phyloP scores from a whole-genome alignment of 1,140 invertebrate species.

The Magallana angulata region DNA sequence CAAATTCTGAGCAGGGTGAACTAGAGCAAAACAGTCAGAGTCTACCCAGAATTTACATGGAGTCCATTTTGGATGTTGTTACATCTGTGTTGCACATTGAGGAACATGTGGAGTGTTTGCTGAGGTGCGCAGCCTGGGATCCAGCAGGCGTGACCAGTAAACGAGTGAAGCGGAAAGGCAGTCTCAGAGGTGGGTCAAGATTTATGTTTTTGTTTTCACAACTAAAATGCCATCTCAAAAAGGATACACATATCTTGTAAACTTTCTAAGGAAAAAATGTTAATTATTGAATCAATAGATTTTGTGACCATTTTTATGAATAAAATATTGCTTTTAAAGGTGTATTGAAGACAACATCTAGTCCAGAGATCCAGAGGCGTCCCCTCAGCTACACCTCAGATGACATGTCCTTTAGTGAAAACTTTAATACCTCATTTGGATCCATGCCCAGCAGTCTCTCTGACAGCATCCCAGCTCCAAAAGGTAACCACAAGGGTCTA shows the following conservation, averaged over 20 bases:
- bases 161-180: conserved; percentile 71
- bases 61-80: conserved; percentile 70
- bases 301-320: too few relatives aligned
- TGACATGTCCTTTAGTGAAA: conserved; percentile 51
- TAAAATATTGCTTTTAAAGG: conserved; percentile 54
- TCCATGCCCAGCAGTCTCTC: conserved; percentile 49
- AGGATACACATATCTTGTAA: too few relatives aligned
- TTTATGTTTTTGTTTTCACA: too few relatives aligned
- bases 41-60: conserved; percentile 62
- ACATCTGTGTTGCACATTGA: conserved; percentile 71
- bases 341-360: conserved; percentile 73
- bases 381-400: conserved; percentile 70
- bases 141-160: conserved; percentile 68
- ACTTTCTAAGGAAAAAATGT: too few relatives aligned
- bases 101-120: conserved; percentile 70
- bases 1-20: conserved; percentile 38
- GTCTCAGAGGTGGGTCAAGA: conserved; percentile 68
- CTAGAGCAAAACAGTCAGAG: conserved; percentile 38
- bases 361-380: conserved; percentile 67
- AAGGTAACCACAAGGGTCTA: conserved; percentile 58
- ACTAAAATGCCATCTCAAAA: too few relatives aligned
- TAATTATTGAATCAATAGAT: too few relatives aligned
- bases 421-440: conserved; percentile 53
- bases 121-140: conserved; percentile 71
- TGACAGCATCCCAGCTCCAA: conserved; percentile 66